Conservation (phyloP, 2,113 vertebrate species). For the Chaenogobius annularis region DNA sequence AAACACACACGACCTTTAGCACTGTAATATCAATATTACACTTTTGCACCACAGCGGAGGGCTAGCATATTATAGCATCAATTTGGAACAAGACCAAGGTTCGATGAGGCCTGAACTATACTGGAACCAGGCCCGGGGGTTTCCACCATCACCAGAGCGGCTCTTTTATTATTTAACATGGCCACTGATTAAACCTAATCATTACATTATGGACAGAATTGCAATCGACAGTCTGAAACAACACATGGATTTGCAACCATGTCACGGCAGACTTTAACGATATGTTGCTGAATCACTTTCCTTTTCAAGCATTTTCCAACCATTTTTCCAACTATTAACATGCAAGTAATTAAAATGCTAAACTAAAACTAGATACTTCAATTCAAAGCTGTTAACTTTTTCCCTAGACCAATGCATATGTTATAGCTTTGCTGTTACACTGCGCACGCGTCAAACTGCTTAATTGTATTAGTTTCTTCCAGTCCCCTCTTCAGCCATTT, state of each 20-base stretch:
- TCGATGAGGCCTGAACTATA: constrained; percentile 66
- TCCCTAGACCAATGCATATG: neutral
- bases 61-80: constrained; percentile 51
- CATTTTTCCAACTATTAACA: neutral
- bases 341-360: neutral
- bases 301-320: neutral
- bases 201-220: constrained; percentile 50
- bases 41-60: constrained; percentile 33
- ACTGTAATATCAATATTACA: constrained; percentile 40
- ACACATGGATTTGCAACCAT: constrained; percentile 17
- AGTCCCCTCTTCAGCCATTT: constrained; percentile 12
- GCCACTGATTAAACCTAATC: constrained; percentile 43
- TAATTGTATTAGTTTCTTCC: neutral
- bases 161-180: constrained; percentile 48
- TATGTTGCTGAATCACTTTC: neutral
- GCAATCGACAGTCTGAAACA: constrained; percentile 36
- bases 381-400: neutral
- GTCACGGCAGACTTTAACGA: constrained; percentile 8
- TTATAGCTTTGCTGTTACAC: neutral
- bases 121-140: constrained; percentile 62
- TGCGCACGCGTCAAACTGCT: neutral
- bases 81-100: constrained; percentile 68
- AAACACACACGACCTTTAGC: constrained; percentile 21
- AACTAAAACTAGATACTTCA: neutral
- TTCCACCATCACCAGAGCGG: constrained; percentile 35